phyloP scores from a whole-genome alignment of 2,888 invertebrate genomes.

The Leptopilina syphax region DNA sequence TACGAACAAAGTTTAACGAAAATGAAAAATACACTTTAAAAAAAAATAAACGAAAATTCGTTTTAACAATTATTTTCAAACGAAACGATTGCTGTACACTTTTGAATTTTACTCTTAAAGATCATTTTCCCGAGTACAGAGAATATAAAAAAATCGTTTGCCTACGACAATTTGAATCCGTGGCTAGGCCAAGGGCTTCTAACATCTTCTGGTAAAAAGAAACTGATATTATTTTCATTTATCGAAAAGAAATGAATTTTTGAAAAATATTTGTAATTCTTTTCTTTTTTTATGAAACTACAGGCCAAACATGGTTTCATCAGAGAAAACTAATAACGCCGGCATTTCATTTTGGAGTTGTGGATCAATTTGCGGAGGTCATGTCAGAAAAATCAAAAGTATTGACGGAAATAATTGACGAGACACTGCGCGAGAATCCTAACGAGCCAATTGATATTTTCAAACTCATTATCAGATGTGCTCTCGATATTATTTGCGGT shows the following conservation, averaged over 20 bases:
- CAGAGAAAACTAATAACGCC: slow-evolving; percentile 79
- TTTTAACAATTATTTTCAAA: too few species aligned
- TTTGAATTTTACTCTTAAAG: slow-evolving; percentile 57
- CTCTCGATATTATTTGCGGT: slow-evolving; percentile 78
- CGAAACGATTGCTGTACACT: too few species aligned
- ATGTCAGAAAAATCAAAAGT: slow-evolving; percentile 78
- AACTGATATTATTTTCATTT: background rate
- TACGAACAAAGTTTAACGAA: too few species aligned
- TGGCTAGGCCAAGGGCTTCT: slow-evolving; percentile 78
- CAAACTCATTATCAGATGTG: slow-evolving; percentile 77
- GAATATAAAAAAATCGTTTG: slow-evolving; percentile 76
- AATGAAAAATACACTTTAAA: too few species aligned
- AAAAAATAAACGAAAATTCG: too few species aligned
- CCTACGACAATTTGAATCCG: slow-evolving; percentile 74
- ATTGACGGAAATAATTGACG: slow-evolving; percentile 72
- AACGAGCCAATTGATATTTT: slow-evolving; percentile 77
- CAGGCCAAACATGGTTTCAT: slow-evolving; percentile 77
- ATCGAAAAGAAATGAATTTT: background rate
- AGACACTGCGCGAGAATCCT: slow-evolving; percentile 54
- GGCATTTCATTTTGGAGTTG: slow-evolving; percentile 78
- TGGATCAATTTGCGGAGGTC: slow-evolving; percentile 77
- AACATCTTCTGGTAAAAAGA: slow-evolving; percentile 73
- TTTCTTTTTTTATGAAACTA: background rate
- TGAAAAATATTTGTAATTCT: background rate
- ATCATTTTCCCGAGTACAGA: slow-evolving; percentile 75